phyloP scores from a whole-genome alignment of 2,888 invertebrate genomes.

The Microctonus brassicae region DNA sequence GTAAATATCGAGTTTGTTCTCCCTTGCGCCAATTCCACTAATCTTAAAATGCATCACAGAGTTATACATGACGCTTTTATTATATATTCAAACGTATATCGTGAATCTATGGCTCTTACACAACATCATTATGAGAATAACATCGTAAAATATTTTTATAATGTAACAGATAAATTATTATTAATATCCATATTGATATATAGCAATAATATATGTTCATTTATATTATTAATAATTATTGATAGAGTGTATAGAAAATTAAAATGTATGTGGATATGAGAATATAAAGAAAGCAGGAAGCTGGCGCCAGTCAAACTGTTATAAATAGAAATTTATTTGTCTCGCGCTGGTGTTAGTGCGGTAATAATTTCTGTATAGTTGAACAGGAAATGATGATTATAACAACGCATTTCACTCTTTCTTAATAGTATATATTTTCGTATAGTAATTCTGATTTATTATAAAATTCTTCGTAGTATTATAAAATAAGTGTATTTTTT shows the following conservation, averaged over 20 bases:
- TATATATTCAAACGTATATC: too few species aligned
- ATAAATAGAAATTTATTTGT: constrained; percentile 28
- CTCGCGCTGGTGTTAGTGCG: not conserved
- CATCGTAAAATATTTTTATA: not conserved
- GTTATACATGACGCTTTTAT: too few species aligned
- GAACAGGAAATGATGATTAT: constrained; percentile 30
- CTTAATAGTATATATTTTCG: constrained; percentile 15
- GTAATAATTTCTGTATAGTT: constrained; percentile 12
- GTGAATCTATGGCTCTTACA: constrained; percentile 24
- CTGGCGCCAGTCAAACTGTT: constrained; percentile 27
- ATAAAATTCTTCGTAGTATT: constrained; percentile 14
- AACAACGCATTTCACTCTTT: constrained; percentile 30
- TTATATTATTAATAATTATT: not conserved
- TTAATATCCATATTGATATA: not conserved
- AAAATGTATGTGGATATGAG: not conserved
- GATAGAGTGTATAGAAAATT: not conserved
- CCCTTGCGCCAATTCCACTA: constrained; percentile 48
- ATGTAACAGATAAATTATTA: constrained; percentile 9
- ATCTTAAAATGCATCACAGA: constrained; percentile 52
- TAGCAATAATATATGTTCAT: not conserved
- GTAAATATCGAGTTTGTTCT: constrained; percentile 53
- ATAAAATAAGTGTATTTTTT: not conserved
- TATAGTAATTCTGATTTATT: constrained; percentile 24
- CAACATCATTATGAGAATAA: too few species aligned
- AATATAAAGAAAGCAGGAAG: constrained; percentile 26